Base-by-base conservation (phyloP, 2,113 vertebrate species). In the Polypterus bichir region DNA sequence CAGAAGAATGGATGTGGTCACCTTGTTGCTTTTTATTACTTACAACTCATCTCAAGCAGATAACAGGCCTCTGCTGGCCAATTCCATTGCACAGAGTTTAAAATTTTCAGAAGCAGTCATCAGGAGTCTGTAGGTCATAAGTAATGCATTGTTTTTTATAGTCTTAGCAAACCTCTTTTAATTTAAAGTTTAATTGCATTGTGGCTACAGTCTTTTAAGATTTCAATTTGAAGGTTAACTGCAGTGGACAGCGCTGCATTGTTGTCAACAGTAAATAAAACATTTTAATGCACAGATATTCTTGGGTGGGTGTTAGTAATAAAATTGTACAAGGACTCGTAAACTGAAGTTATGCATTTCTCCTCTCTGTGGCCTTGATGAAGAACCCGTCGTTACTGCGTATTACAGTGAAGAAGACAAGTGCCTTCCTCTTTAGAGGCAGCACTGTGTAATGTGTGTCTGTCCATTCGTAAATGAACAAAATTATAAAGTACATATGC, bases 171-270 rank as follows among this genome's bases (percentile, higher is more conserved):
- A 27, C n/a, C n/a, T 64, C 54, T 63, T 64, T 68, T 62, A 64
- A 57, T 58, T 53, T 64, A 47, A 48, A 60, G 49, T 61, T 54
- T 61, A 64, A 68, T 64, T 68, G 57, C 59, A 44, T 46, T 49
- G 52, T 53, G 56, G 60, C 59, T 48, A 62, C 59, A 64, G 58
- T 53, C 53, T 54, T 47, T 59, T 27, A 46, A 62, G 44, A 49
- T 53, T 52, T 59, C 59, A 10, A 53, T n/a, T 48, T 60, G 47
- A 57, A 68, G 62, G 49, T 49, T 52, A 61, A 48, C 62, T 47
- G 9, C 49, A 53, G 9, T 27, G 49, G 59, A 47, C 9, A 44
- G 27, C 8, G 3, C 46, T 44, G 9, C 56, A 57, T 44, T 57
- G 56, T 57, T 57, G 46, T 57, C 56, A 45, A 57, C 56, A 57